Base-by-base conservation (phyloP, 2,888 invertebrate species). In the Drosophila parthenogenetica region DNA sequence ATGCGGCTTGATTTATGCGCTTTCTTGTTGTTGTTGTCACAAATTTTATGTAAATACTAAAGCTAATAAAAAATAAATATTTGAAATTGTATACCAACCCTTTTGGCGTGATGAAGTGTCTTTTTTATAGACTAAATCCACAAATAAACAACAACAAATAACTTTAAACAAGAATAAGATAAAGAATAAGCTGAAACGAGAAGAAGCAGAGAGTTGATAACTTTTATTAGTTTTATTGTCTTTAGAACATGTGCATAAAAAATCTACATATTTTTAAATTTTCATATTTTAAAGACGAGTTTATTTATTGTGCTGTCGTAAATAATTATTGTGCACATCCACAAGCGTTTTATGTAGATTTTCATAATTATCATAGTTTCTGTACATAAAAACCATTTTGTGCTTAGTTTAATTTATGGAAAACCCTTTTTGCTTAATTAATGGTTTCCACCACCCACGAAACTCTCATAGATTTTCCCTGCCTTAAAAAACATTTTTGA, bases 51-150 rank as follows among this genome's bases (percentile, higher is more conserved):
- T 71, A 61, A 61, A 76, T 81, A 71, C 68, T 60, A 62, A 61
- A 55, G 81, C 54, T 43, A 65, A 65, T 80, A 78, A 81, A 81
- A 76, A 63, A 59, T 32, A 37, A 68, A 61, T 73, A 59, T 69
- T 61, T 67, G 55, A 80, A 75, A 77, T 75, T 65, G 53, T 57
- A 67, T 87, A 87, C 83, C 46, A 73, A 87, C 85, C 87, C 73
- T 79, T 72, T 73, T 53, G 54, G 19, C 14, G 19, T 39, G 49
- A 17, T 40, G 69, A 69, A 55, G 70, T 68, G 67, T 63, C 54
- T 62, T 69, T 75, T 87, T 81, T 77, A 87, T 82, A 57, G 71
- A 49, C 62, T 50, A 74, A 81, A 83, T 84, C 87, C 79, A 79
- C 67, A 70, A 69, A 60, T 63, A 63, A 40, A 67, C 67, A 42